Evolutionary conservation across 1,140 invertebrate species (phyloP).

Genomic region (Rhagoletis pomonella): DNA sequence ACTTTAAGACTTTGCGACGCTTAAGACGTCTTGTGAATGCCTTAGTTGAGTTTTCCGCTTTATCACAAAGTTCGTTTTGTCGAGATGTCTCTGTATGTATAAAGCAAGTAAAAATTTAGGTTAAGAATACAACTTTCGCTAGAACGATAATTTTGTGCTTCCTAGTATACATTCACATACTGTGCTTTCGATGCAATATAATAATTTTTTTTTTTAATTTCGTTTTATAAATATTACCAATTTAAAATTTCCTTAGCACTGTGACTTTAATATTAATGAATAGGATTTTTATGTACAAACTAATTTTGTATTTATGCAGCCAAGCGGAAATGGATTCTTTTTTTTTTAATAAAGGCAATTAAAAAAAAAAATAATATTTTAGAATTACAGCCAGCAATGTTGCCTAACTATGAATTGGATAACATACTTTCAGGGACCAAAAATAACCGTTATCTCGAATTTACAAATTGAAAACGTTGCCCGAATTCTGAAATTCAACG

Average conservation of each 20-base stretch:
- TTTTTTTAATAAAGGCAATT: conserved; percentile 1
- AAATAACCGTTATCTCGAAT: too few species aligned
- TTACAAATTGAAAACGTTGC: too few species aligned
- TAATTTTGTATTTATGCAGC: background rate
- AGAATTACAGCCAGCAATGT: background rate
- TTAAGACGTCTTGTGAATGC: too few species aligned
- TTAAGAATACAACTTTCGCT: too few species aligned
- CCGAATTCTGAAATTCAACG: too few species aligned
- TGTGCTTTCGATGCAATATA: background rate
- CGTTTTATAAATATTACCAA: background rate
- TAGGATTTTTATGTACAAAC: background rate
- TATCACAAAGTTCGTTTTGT: too few species aligned
- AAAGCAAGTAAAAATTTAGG: background rate
- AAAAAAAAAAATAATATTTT: background rate
- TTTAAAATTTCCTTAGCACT: background rate
- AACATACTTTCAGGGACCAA: too few species aligned
- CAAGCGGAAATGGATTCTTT: background rate
- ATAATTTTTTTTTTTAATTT: background rate
- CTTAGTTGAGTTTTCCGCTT: too few species aligned
- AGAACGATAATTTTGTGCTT: background rate
- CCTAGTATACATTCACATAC: background rate
- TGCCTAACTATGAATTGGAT: background rate
- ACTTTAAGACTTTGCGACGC: too few species aligned
- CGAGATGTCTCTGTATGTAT: too few species aligned
- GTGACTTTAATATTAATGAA: background rate